Conservation (phyloP, 2,113 vertebrate genomes). For the Bubo bubo region DNA sequence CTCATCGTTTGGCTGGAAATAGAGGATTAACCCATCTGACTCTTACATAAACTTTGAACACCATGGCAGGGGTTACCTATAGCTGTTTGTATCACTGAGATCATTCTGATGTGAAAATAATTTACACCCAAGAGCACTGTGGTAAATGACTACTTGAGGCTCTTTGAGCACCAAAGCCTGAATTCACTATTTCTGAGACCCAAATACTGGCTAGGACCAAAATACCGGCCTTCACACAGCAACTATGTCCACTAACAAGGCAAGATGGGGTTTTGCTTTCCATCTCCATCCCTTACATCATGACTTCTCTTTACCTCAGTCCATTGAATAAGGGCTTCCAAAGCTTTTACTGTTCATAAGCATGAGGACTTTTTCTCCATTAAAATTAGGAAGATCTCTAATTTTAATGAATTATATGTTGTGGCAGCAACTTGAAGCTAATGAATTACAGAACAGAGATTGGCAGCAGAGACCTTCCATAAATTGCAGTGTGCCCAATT, state of each 20-base stretch:
- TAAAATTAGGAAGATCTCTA: neutral
- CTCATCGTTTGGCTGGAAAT: neutral
- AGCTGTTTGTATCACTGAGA: neutral
- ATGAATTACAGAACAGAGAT: conserved; percentile 13
- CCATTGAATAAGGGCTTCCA: neutral
- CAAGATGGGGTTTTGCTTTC: neutral
- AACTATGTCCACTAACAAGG: neutral
- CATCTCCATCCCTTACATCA: neutral
- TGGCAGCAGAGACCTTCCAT: neutral
- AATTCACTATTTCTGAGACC: neutral
- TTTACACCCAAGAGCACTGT: neutral
- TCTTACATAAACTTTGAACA: neutral
- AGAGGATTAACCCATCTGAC: neutral
- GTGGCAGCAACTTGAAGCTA: conserved; percentile 22
- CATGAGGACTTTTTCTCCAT: neutral
- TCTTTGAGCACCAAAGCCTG: neutral
- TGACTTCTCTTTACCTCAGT: neutral
- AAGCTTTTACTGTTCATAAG: neutral
- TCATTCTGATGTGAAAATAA: neutral
- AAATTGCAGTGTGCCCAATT: neutral
- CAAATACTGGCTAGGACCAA: neutral
- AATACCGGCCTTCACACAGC: neutral
- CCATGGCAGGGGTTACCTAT: neutral
- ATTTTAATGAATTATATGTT: neutral
- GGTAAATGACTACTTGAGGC: neutral